A percentile compares a stretch with the other conserved stretches of the same genome.
Evolutionary conservation across 2,888 invertebrate species (phyloP).

Genomic region (Pachymerium ferrugineum): DNA sequence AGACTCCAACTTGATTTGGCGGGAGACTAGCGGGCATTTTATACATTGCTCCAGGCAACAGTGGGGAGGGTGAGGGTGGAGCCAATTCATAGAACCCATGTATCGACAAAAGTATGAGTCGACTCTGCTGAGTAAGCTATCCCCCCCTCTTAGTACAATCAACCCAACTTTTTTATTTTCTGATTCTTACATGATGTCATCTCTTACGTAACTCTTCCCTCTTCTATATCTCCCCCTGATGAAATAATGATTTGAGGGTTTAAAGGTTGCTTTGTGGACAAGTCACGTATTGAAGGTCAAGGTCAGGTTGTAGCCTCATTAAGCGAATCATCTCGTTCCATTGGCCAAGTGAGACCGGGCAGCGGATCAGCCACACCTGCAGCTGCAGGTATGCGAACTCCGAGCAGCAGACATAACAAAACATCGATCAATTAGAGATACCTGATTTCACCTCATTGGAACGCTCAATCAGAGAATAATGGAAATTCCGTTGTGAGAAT

Average conservation of each 20-base stretch:
- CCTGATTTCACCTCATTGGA: constrained; percentile 22
- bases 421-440: constrained; percentile 18
- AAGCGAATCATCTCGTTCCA: constrained; percentile 16
- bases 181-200: not conserved
- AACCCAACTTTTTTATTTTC: not conserved
- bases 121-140: constrained; percentile 16
- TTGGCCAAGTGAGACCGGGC: constrained; percentile 19
- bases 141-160: constrained; percentile 23
- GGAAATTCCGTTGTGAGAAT: constrained; percentile 7
- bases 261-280: not conserved
- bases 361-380: constrained; percentile 15
- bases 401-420: constrained; percentile 11
- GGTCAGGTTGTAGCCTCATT: constrained; percentile 10
- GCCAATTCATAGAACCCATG: constrained; percentile 22
- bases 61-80: constrained; percentile 1
- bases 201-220: not conserved
- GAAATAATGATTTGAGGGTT: not conserved
- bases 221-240: not conserved
- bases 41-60: constrained; percentile 21
- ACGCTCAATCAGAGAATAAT: not conserved
- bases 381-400: not conserved
- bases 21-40: constrained; percentile 25
- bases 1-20: constrained; percentile 9
- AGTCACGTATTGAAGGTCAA: constrained; percentile 19
- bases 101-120: constrained; percentile 22